A percentile compares a stretch with the other conserved stretches of the same genome.
These are phyloP conservation scores for Amaurobius ferox DNA, from an alignment of 2,888 invertebrate genomes.

Conservation along the genomic window DNA sequence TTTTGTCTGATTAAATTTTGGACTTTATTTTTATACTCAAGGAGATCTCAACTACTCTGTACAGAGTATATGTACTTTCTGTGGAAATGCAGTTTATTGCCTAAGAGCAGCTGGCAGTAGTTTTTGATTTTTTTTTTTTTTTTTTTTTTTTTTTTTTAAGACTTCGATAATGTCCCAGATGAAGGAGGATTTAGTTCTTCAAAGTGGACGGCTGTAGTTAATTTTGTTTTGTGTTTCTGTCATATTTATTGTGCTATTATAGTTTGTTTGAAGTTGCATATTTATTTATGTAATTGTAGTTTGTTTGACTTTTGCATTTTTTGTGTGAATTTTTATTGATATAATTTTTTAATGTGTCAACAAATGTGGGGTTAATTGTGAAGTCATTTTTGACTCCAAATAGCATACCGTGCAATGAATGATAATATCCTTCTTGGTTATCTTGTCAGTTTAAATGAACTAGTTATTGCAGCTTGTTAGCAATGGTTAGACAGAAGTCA, in stretches of 20 bases:
- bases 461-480: no score
- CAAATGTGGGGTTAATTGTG: no score
- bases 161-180: no score
- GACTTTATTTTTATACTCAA: constrained; percentile 71
- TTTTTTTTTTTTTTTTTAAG: background rate
- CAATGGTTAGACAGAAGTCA: no score
- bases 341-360: background rate
- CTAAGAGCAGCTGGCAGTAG: constrained; percentile 35
- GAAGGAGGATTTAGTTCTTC: constrained; percentile 26
- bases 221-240: constrained; percentile 1
- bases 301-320: constrained; percentile 14
- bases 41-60: constrained; percentile 67
- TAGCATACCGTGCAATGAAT: no score
- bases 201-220: constrained; percentile 46
- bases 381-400: no score
- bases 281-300: constrained; percentile 8
- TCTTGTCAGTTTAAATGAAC: no score
- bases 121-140: constrained; percentile 13
- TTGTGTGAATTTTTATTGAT: background rate
- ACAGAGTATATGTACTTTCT: constrained; percentile 59
- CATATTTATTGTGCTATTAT: constrained; percentile 12
- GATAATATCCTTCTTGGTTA: no score
- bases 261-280: constrained; percentile 3
- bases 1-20: constrained; percentile 63
- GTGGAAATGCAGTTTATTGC: constrained; percentile 49